Conservation (phyloP, 2,113 vertebrate species). For the Alectura lathami region DNA sequence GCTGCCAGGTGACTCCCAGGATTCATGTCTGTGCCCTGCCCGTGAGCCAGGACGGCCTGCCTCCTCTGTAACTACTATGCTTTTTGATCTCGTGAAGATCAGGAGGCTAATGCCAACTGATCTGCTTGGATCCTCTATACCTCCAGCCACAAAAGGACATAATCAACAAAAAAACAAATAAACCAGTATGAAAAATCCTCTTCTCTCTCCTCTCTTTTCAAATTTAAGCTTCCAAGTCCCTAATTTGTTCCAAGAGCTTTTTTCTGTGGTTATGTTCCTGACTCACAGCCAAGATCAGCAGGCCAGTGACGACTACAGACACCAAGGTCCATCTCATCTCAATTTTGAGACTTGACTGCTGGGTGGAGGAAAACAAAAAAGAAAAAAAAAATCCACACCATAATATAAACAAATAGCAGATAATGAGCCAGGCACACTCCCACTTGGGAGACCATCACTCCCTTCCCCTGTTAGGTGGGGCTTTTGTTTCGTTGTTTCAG, state of each 20-base stretch:
- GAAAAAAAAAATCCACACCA: neutral
- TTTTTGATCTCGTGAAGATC: neutral
- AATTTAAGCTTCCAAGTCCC: slow-evolving; percentile 1
- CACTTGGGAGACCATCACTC: neutral
- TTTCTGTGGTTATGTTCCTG: neutral
- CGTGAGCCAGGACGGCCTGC: neutral
- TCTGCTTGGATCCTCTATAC: neutral
- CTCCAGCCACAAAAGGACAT: neutral
- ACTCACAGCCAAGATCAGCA: slow-evolving; percentile 33
- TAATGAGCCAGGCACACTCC: neutral
- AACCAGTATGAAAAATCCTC: neutral
- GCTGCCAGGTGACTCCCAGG: neutral
- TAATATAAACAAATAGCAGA: slow-evolving; percentile 27
- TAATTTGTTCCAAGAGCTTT: slow-evolving; percentile 1
- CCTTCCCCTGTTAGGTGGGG: slow-evolving; percentile 36
- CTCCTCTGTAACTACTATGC: neutral
- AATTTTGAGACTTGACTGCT: neutral
- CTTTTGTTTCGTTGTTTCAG: slow-evolving; percentile 18
- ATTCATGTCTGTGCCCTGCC: neutral
- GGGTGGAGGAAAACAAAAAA: neutral
- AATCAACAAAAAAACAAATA: neutral
- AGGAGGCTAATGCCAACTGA: neutral
- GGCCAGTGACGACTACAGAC: neutral
- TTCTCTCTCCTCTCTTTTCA: neutral
- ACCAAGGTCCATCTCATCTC: neutral